Evolutionary conservation across 2,797 vertebrate species (phyloP).

Genomic region (Borostomias antarcticus): DNA sequence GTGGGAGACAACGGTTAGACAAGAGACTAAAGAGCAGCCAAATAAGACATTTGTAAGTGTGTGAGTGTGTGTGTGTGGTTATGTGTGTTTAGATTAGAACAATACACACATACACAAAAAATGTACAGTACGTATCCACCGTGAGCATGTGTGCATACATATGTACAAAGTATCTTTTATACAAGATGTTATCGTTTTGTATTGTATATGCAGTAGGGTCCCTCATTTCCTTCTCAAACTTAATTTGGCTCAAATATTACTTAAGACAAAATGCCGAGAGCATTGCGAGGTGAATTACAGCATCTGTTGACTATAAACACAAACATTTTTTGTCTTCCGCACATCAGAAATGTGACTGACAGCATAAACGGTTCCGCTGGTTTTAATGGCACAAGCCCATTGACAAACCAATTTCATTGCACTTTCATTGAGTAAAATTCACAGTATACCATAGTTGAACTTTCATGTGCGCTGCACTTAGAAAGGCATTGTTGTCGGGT

Average conservation of each 20-base stretch:
- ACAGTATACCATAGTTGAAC: constrained; percentile 19
- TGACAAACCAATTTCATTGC: constrained; percentile 50
- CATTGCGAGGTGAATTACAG: constrained; percentile 36
- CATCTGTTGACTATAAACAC: constrained; percentile 47
- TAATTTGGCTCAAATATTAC: constrained; percentile 44
- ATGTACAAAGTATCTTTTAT: constrained; percentile 83
- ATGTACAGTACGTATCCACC: constrained; percentile 77
- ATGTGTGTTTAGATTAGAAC: constrained; percentile 72
- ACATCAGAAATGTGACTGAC: constrained; percentile 57
- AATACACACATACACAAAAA: constrained; percentile 72
- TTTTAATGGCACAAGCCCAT: constrained; percentile 32
- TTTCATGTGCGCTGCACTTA: constrained; percentile 44
- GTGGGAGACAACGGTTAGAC: constrained; percentile 28
- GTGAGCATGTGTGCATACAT: constrained; percentile 77
- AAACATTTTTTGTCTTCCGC: constrained; percentile 48
- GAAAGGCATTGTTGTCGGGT: too few relatives aligned
- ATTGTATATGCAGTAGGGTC: constrained; percentile 71
- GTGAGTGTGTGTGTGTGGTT: constrained; percentile 45
- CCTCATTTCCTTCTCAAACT: constrained; percentile 61
- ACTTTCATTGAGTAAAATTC: constrained; percentile 59
- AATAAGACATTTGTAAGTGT: constrained; percentile 51
- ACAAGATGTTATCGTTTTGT: constrained; percentile 81
- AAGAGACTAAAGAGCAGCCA: constrained; percentile 69
- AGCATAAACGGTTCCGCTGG: constrained; percentile 65
- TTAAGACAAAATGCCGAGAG: constrained; percentile 39